phyloP scores from a whole-genome alignment of 2,113 vertebrate species.

The Lampris megalopsis region DNA sequence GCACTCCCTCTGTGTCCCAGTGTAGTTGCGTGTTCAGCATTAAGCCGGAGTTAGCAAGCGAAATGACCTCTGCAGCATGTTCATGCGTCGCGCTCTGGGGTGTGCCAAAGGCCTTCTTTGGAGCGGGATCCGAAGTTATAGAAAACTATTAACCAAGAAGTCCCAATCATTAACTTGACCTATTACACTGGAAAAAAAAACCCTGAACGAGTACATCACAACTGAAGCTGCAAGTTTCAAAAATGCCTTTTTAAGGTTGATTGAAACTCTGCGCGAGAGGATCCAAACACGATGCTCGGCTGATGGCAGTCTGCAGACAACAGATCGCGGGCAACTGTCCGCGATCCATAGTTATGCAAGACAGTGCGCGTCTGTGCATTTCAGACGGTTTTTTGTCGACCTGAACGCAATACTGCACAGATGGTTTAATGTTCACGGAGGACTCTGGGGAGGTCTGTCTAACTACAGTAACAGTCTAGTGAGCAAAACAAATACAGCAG shows the following conservation, averaged over 20 bases:
- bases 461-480: not conserved
- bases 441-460: conserved; percentile 39
- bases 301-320: too few species aligned
- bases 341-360: conserved; percentile 6
- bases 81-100: conserved; percentile 9
- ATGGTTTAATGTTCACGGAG: conserved; percentile 1
- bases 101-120: conserved; percentile 7
- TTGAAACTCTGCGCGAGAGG: not conserved
- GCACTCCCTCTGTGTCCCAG: not conserved
- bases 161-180: not conserved
- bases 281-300: too few species aligned
- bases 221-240: conserved; percentile 16
- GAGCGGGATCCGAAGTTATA: conserved; percentile 19
- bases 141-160: conserved; percentile 21
- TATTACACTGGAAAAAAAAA: conserved; percentile 23
- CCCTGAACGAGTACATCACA: not conserved
- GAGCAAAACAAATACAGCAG: not conserved
- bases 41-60: not conserved
- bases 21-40: conserved; percentile 8
- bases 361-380: not conserved
- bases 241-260: not conserved
- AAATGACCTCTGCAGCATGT: conserved; percentile 6
- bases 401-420: conserved; percentile 5
- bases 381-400: conserved; percentile 38
- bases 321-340: too few species aligned